Evolutionary conservation across 1,140 invertebrate genomes (phyloP), one percentile per base, ranked within the genome.

Genomic region (Coboldia fuscipes): DNA sequence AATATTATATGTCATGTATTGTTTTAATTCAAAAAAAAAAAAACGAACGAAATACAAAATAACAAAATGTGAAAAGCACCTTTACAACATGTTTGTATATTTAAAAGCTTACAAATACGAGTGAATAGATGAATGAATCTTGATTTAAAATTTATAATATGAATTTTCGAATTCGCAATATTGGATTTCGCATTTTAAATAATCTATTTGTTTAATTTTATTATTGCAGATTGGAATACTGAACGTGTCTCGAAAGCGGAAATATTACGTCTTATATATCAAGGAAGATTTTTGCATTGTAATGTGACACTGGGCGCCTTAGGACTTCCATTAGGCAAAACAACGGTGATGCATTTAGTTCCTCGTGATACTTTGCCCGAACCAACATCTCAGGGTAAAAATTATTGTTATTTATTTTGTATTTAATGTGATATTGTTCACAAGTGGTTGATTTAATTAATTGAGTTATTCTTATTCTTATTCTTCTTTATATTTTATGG

Each of bases 301-400:
- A 97, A 96, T 65, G 93, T 98, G 46, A 97, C 92, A 44, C 70
- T 97, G 50, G 88, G 86, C 54, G 93, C 93, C 43, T 70, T 98
- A 47, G 89, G 89, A 49, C 72, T 97, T 55, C 88, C 89, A 40
- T 73, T 84, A 45, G 90, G 89, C 44, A 92, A 90, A 63, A 97
- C 92, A 43, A 94, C 90, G 53, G 94, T 97, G 48, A 98, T 98
- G 94, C 94, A 98, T 69, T 73, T 98, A 45, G 92, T 98, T 51
- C 89, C 93, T 42, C 72, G 94, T 61, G 94, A 98, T 67, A 96
- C 94, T 62, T 70, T 98, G 56, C 93, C 93, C 46, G 92, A 97
- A 66, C 92, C 93, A 44, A 97, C 97, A 66, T 92, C 86, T 54
- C 88, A 92, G 76, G 89, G 89, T 93, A 62, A 43, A 32, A 33